A percentile compares a stretch with the other conserved stretches of the same genome.
These are phyloP conservation scores for Caenorhabditis sp. DNA, from an alignment of 2,888 invertebrate genomes.

Conservation along the genomic window DNA sequence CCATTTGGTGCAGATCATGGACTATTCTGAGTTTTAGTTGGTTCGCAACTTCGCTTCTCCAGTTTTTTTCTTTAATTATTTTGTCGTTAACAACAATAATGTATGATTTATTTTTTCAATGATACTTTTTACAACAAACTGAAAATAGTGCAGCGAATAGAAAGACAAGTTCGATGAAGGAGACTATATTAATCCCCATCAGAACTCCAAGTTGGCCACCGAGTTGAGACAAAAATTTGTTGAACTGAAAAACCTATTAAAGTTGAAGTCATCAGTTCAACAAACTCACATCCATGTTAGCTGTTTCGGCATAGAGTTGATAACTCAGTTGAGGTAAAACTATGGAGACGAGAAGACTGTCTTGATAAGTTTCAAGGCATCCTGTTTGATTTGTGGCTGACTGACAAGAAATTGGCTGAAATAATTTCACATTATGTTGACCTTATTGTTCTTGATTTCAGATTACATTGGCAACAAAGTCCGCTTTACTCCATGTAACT, in stretches of 20 bases:
- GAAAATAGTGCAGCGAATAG: constrained; percentile 21
- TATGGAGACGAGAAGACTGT: constrained; percentile 38
- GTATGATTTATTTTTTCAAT: background rate
- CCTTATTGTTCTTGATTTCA: too few species aligned
- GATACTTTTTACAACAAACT: constrained; percentile 20
- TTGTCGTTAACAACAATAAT: too few species aligned
- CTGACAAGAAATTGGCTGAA: constrained; percentile 24
- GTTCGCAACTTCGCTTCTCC: too few species aligned
- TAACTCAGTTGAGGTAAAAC: constrained; percentile 39
- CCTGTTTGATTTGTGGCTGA: constrained; percentile 3
- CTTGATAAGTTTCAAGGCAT: constrained; percentile 20
- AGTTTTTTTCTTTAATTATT: too few species aligned
- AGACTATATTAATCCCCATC: constrained; percentile 51
- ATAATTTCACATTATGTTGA: too few species aligned
- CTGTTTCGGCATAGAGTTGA: constrained; percentile 38
- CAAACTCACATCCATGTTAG: constrained; percentile 49
- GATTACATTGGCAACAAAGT: constrained; percentile 29
- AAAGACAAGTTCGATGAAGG: constrained; percentile 51
- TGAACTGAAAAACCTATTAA: constrained; percentile 40
- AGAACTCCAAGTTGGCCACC: constrained; percentile 57
- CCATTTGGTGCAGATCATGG: too few species aligned
- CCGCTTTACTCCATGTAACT: constrained; percentile 40
- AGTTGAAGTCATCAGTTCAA: too few species aligned
- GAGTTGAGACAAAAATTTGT: constrained; percentile 44
- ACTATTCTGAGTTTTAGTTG: too few species aligned